Conservation (phyloP, 2,113 vertebrate genomes). For the Phodopus roborovskii region DNA sequence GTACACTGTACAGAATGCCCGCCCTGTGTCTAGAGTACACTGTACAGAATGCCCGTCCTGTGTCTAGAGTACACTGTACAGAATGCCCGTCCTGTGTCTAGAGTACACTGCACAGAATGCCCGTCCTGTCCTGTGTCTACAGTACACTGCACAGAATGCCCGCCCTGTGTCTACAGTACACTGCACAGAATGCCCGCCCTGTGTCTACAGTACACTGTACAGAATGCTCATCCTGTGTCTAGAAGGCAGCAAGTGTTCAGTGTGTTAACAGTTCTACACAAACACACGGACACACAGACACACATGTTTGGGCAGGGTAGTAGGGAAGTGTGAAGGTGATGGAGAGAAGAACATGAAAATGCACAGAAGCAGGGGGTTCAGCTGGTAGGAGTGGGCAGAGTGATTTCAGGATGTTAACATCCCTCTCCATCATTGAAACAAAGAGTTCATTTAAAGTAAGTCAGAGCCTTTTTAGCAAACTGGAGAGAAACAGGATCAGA, state of each 20-base stretch:
- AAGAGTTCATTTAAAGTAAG: conserved; percentile 17
- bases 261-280: neutral
- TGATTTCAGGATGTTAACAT: neutral
- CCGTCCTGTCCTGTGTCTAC: neutral
- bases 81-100: neutral
- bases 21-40: neutral
- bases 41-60: neutral
- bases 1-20: too few relatives aligned
- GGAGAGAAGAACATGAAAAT: neutral
- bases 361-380: neutral
- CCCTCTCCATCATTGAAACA: neutral
- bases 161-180: too few relatives aligned
- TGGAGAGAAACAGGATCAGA: conserved; percentile 35
- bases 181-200: neutral
- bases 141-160: too few relatives aligned
- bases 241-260: neutral
- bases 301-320: neutral
- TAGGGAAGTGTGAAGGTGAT: neutral
- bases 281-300: neutral
- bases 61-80: neutral
- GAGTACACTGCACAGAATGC: neutral
- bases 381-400: neutral
- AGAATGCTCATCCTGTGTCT: neutral
- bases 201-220: neutral
- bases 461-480: conserved; percentile 22